Conservation (phyloP, 1,140 invertebrate genomes). For the Lethrus apterus region DNA sequence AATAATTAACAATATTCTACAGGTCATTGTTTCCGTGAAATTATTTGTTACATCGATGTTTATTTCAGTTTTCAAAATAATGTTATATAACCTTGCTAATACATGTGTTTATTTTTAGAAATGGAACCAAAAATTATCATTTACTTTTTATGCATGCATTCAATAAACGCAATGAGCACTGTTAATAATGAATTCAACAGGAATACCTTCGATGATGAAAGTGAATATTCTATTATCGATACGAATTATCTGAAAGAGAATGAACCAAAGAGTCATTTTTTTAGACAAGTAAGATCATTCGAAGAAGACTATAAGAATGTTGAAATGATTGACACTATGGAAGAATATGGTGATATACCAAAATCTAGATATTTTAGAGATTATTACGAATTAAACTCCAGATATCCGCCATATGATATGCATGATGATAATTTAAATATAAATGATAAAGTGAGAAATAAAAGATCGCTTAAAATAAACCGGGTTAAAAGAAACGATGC, state of each 20-base stretch:
- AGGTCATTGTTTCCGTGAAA: constrained; percentile 12
- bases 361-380: constrained; percentile 14
- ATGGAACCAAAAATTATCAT: no score
- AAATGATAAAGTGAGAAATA: no score
- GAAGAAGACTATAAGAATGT: constrained; percentile 8
- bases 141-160: background rate
- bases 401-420: no score
- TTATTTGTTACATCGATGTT: no score
- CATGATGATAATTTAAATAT: no score
- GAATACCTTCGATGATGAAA: constrained; percentile 17
- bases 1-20: constrained; percentile 20
- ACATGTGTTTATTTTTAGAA: no score
- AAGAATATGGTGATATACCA: constrained; percentile 16
- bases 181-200: constrained; percentile 8
- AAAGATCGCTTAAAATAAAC: no score
- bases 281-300: constrained; percentile 17
- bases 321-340: background rate
- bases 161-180: background rate
- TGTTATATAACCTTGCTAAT: no score
- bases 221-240: constrained; percentile 21
- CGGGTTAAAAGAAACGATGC: no score
- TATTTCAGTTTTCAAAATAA: no score
- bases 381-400: no score
- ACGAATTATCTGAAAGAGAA: constrained; percentile 13
- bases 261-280: constrained; percentile 25